Evolutionary conservation across 2,113 vertebrate species (phyloP).

Genomic region (Leptobrachium ailaonicum): DNA sequence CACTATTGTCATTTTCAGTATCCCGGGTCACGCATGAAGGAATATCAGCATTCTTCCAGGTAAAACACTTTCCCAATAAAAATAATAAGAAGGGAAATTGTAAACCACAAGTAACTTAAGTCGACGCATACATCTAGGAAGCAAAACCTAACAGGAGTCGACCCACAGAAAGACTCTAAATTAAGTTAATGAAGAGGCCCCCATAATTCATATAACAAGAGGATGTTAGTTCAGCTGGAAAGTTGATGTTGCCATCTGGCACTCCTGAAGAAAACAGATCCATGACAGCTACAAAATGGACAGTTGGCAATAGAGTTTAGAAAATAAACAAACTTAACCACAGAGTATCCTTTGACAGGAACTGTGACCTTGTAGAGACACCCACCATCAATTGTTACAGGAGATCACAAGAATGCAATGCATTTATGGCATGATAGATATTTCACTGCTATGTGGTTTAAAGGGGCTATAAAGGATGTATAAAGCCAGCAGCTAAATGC

Average conservation of each 20-base stretch:
- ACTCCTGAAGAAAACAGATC: slow-evolving; percentile 26
- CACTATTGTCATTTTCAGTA: no score
- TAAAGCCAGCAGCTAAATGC: background rate
- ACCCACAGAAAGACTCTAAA: slow-evolving; percentile 12
- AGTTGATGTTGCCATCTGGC: slow-evolving; percentile 24
- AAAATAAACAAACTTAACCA: slow-evolving; percentile 26
- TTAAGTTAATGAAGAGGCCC: background rate
- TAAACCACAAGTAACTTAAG: background rate
- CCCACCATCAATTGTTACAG: slow-evolving; percentile 2
- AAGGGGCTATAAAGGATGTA: background rate
- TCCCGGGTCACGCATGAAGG: no score
- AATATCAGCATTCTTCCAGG: no score
- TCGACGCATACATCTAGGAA: slow-evolving; percentile 6
- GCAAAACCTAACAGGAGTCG: background rate
- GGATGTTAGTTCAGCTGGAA: slow-evolving; percentile 48
- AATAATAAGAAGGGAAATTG: no score
- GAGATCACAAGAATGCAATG: background rate
- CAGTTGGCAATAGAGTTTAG: slow-evolving; percentile 12
- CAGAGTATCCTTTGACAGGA: slow-evolving; percentile 4
- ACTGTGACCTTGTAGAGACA: background rate
- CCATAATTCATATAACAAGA: slow-evolving; percentile 25
- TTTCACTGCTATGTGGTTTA: background rate
- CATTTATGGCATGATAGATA: background rate
- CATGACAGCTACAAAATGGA: slow-evolving; percentile 27
- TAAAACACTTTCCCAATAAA: no score